phyloP scores from a whole-genome alignment of 2,888 invertebrate genomes.

The Mythimna ferrago region DNA sequence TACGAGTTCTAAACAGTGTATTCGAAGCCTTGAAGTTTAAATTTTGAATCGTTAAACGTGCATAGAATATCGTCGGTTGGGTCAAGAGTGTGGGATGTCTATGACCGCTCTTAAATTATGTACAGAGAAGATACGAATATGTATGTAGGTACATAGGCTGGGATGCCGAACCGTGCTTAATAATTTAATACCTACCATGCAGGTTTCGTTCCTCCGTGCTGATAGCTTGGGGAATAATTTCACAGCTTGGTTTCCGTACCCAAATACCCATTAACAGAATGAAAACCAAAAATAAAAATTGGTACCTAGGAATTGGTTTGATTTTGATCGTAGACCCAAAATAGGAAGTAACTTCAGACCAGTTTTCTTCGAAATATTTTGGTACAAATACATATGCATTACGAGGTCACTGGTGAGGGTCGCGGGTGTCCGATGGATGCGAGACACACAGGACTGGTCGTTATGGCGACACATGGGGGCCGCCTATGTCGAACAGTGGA shows the following conservation, averaged over 20 bases:
- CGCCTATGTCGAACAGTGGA: no score
- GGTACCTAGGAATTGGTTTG: background rate
- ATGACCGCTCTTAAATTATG: conserved; percentile 52
- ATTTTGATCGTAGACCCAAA: background rate
- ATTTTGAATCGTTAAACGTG: conserved; percentile 49
- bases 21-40: conserved; percentile 18
- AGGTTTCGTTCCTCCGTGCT: conserved; percentile 3
- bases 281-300: background rate
- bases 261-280: conserved; percentile 12
- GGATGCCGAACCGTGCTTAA: conserved; percentile 42
- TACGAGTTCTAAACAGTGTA: conserved; percentile 14
- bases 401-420: no score
- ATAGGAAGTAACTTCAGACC: background rate
- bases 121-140: conserved; percentile 24
- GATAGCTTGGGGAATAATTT: conserved; percentile 13
- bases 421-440: no score
- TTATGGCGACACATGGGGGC: no score
- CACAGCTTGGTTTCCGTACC: conserved; percentile 3
- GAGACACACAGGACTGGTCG: no score
- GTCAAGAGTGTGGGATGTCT: conserved; percentile 7
- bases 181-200: conserved; percentile 49
- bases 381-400: background rate
- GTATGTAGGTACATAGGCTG: background rate
- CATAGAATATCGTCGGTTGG: conserved; percentile 33
- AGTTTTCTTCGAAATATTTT: background rate